Base-by-base conservation (phyloP, 1,140 invertebrate genomes). In the Asobara japonica region DNA sequence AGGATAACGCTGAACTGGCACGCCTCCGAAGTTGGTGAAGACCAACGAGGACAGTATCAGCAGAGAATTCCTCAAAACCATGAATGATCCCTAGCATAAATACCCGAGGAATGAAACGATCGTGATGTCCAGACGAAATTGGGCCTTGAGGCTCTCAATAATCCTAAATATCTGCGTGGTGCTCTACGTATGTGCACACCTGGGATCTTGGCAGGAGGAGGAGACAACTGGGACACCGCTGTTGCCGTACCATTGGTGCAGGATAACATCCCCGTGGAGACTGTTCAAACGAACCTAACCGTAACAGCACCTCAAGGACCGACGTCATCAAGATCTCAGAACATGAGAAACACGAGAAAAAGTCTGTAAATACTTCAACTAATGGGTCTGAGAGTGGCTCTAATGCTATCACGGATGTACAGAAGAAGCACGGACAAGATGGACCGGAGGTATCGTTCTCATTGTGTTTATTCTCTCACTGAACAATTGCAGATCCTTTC, bases 91-190 rank as follows among this genome's bases (percentile, higher is more conserved):
- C 45, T 51, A 72, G 38, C 33, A 22, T 25, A 41, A 71, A 33
- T n/a, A n/a, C 6, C 1, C 3, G 3, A 62, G n/a, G 25, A 16
- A 45, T 45, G 41, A 45, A 45, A 62, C 69, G 56, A 74, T 78
- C 30, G 71, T 89, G 85, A 85, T 89, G 72, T 84, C 89, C 70
- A 89, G 92, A 73, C 89, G 92, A 74, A 93, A 93, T 83, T 92
- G 92, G 90, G 87, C 92, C 82, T 89, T 94, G 78, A 89, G 92
- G 75, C 90, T 93, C 81, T 93, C 92, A 83, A 91, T 94, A 77
- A 89, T 93, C 60, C 89, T 93, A 64, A 94, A 93, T 79, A 88
- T 93, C 60, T 91, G 89, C 74, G 92, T 93, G 38, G 83, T 94
- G 27, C 82, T 93, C 62, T 94, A 93, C 83, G 89, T 92, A n/a